These are phyloP conservation scores for Diuraphis noxia DNA, from an alignment of 1,140 invertebrate genomes.

Conservation along the genomic window DNA sequence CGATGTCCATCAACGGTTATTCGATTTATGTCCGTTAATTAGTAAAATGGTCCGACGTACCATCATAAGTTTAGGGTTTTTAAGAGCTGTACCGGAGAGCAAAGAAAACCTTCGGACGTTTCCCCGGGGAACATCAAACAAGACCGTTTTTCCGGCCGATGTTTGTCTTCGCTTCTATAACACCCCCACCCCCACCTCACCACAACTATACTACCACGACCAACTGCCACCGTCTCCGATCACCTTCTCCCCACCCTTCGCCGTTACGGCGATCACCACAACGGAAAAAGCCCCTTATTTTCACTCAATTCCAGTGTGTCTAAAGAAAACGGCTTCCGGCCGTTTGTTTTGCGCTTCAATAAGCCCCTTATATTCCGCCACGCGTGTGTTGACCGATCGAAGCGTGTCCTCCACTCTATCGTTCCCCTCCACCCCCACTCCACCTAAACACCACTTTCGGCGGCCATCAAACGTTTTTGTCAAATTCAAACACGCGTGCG, in stretches of 20 bases:
- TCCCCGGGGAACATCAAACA: constrained; percentile 47
- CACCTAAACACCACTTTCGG: not conserved
- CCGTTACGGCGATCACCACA: no score
- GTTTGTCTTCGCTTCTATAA: constrained; percentile 33
- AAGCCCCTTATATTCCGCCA: not conserved
- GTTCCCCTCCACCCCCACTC: no score
- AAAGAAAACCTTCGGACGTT: not conserved
- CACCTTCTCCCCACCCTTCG: not conserved
- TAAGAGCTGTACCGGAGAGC: not conserved
- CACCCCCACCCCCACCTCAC: not conserved
- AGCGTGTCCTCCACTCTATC: not conserved
- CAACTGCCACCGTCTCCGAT: constrained; percentile 2
- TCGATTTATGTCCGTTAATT: constrained; percentile 14
- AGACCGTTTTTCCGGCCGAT: constrained; percentile 11
- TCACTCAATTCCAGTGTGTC: constrained; percentile 36
- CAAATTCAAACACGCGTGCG: constrained; percentile 23
- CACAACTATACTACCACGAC: not conserved
- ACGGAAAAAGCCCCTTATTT: constrained; percentile 2
- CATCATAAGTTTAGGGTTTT: constrained; percentile 14
- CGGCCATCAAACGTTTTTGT: constrained; percentile 15
- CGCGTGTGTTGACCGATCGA: constrained; percentile 22
- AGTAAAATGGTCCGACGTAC: not conserved
- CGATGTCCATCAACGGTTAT: not conserved
- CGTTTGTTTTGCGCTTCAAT: constrained; percentile 51
- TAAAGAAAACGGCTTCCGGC: constrained; percentile 48